Base-by-base conservation (phyloP, 2,113 vertebrate species). In the Proterorhinus semilunaris region DNA sequence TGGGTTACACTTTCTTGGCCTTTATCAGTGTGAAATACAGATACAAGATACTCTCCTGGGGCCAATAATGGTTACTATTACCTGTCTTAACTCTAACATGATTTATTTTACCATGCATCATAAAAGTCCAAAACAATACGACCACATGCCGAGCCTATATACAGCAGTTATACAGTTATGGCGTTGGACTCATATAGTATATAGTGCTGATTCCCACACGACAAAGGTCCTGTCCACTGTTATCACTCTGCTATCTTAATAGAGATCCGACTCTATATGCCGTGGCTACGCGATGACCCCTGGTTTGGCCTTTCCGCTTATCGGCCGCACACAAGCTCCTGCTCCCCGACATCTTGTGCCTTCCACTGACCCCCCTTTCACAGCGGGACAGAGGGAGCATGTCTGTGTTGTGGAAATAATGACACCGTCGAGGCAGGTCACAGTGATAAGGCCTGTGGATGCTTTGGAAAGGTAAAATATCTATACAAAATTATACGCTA, bases 241-340 rank as follows among this genome's bases (percentile, higher is more conserved):
- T 89, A 88, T 88, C 86, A 17, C 74, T 47, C 68, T 53, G 21
- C 74, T 79, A 91, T 89, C 86, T 87, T 87, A 89, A 91, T 88
- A 75, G 85, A 85, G 86, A 91, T 91, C 86, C 79, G 71, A 88
- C 82, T 85, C 78, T 83, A 81, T 83, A 81, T 52, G 66, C 57
- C 17, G n/a, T 65, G 75, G 77, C 76, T 72, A 69, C 44, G 69
- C 66, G 83, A 76, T 86, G 88, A 87, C 85, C 82, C 73, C 82
- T 13, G 12, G 65, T 15, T 36, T 63, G 77, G 83, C 73, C 86
- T 76, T 80, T 80, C 72, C 61, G 86, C 83, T 88, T 90, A 90
- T 91, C 84, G 11, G 43, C 62, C 51, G 21, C 76, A 65, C 75
- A 66, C 81, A 73, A 86, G 66, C 73, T 71, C 78, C 27, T 27